Evolutionary conservation across 2,113 vertebrate genomes (phyloP).

Genomic region (Istiophorus platypterus): DNA sequence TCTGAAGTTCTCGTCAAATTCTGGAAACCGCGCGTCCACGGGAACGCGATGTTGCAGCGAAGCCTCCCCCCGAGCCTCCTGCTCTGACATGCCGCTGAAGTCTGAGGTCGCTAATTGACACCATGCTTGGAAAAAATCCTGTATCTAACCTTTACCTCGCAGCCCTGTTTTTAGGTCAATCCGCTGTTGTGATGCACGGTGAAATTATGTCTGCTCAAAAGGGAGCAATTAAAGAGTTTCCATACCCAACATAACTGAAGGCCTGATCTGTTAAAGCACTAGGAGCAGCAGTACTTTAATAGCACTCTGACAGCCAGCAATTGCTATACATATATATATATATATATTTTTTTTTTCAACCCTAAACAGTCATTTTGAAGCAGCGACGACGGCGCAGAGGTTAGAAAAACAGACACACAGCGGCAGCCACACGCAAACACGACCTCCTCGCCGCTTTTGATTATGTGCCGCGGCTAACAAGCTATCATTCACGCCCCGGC

Average conservation of each 20-base stretch:
- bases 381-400: neutral
- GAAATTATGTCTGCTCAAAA: slow-evolving; percentile 34
- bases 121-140: slow-evolving; percentile 33
- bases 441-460: slow-evolving; percentile 59
- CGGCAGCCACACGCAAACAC: slow-evolving; percentile 9
- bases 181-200: slow-evolving; percentile 5
- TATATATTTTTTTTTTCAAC: slow-evolving; percentile 9
- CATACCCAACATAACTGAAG: slow-evolving; percentile 30
- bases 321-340: too few relatives aligned
- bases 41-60: slow-evolving; percentile 48
- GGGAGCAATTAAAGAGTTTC: slow-evolving; percentile 50
- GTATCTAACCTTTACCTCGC: slow-evolving; percentile 26
- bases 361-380: slow-evolving; percentile 54
- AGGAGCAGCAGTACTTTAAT: slow-evolving; percentile 21
- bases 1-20: neutral
- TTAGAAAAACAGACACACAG: slow-evolving; percentile 14
- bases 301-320: neutral
- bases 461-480: slow-evolving; percentile 78
- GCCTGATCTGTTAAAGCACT: slow-evolving; percentile 10
- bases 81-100: slow-evolving; percentile 20
- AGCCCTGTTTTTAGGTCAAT: slow-evolving; percentile 53
- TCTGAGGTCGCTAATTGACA: slow-evolving; percentile 29
- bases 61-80: slow-evolving; percentile 21
- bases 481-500: slow-evolving; percentile 75
- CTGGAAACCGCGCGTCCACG: neutral